These are phyloP conservation scores for Panorpa germanica DNA, from an alignment of 2,888 invertebrate species.

Conservation along the genomic window DNA sequence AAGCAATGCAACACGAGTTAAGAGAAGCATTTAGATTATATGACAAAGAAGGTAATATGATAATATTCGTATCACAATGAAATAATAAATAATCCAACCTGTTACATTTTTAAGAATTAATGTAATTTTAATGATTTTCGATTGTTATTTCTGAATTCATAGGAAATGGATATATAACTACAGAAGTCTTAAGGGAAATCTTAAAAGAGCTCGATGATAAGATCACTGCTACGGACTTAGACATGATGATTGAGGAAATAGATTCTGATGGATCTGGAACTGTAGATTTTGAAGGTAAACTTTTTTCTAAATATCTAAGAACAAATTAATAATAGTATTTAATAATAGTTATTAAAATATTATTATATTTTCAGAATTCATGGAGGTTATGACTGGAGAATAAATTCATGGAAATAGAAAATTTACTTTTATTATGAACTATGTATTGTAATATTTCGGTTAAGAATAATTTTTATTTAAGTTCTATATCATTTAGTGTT, in stretches of 20 bases:
- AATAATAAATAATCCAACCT: neutral
- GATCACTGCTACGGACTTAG: constrained; percentile 78
- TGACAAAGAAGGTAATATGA: constrained; percentile 67
- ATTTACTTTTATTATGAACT: too few relatives aligned
- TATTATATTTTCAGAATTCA: constrained; percentile 43
- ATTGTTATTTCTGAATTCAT: constrained; percentile 12
- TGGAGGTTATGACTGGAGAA: constrained; percentile 75
- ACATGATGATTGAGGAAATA: constrained; percentile 95
- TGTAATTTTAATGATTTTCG: neutral
- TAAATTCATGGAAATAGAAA: too few relatives aligned
- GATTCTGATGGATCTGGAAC: constrained; percentile 96
- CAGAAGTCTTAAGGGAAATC: constrained; percentile 76
- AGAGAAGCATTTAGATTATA: constrained; percentile 86
- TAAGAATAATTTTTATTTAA: too few relatives aligned
- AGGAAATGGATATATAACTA: constrained; percentile 87
- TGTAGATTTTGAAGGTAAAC: constrained; percentile 90
- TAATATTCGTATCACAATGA: constrained; percentile 4
- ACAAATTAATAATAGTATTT: neutral
- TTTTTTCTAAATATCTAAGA: constrained; percentile 1
- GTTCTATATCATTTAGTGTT: too few relatives aligned
- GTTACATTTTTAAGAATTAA: too few relatives aligned
- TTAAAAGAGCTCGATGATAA: constrained; percentile 88
- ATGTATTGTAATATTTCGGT: too few relatives aligned
- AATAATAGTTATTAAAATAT: constrained; percentile 8
- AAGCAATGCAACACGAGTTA: constrained; percentile 82